These are phyloP conservation scores for Parnassius apollo DNA, from an alignment of 2,888 invertebrate species.

Conservation along the genomic window DNA sequence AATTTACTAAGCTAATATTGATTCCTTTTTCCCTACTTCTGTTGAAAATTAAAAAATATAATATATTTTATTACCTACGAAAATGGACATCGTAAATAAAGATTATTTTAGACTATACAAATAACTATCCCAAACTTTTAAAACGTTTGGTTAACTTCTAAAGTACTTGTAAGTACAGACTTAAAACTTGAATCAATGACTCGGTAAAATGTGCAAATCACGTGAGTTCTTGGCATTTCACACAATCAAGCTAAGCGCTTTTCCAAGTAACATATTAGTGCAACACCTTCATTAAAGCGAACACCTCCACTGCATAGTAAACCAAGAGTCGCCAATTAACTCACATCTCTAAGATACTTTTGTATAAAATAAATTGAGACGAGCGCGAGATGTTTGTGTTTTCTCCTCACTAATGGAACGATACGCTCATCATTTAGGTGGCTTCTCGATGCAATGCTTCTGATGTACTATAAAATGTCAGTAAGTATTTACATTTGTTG, in stretches of 20 bases:
- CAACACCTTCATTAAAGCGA: slow-evolving; percentile 26
- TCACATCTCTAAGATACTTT: not conserved
- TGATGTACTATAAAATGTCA: not conserved
- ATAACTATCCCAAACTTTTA: not conserved
- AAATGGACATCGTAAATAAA: too few species aligned
- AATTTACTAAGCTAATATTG: not conserved
- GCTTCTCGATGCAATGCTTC: not conserved
- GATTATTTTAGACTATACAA: not conserved
- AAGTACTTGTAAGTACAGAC: not conserved
- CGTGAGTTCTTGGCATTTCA: slow-evolving; percentile 5
- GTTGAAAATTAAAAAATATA: too few species aligned
- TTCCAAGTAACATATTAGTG: slow-evolving; percentile 22
- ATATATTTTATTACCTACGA: too few species aligned
- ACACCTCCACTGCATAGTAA: slow-evolving; percentile 10
- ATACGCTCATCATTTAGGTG: not conserved
- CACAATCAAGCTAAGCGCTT: slow-evolving; percentile 20
- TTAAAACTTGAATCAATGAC: slow-evolving; percentile 14
- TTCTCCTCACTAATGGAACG: not conserved
- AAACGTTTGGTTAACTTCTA: slow-evolving; percentile 2
- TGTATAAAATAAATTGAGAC: not conserved
- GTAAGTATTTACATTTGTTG: not conserved
- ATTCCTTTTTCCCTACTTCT: too few species aligned
- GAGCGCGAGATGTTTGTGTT: not conserved
- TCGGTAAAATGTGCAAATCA: slow-evolving; percentile 3
- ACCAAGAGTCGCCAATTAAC: not conserved